These are phyloP conservation scores for Pygocentrus nattereri DNA, from an alignment of 2,797 vertebrate genomes.

Conservation along the genomic window DNA sequence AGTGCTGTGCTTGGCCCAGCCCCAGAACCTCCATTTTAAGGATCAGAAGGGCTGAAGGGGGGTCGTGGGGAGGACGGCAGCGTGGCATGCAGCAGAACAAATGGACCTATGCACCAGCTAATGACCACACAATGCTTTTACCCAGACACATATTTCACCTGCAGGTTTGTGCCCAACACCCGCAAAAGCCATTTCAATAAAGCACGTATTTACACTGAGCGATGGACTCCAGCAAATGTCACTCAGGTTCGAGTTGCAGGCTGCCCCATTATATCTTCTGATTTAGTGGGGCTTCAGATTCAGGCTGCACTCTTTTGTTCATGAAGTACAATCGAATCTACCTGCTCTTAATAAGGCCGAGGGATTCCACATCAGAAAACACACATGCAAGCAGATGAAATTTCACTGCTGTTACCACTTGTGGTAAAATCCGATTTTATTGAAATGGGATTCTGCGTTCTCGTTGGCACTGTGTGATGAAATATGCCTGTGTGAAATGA, in stretches of 20 bases:
- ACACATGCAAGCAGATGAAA: not conserved
- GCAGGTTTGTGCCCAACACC: conserved; percentile 49
- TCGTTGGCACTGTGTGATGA: not conserved
- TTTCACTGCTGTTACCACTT: not conserved
- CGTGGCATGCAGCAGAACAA: conserved; percentile 53
- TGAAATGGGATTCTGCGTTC: conserved; percentile 33
- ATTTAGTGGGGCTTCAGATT: conserved; percentile 40
- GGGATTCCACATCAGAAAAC: conserved; percentile 25
- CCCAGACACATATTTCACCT: conserved; percentile 60
- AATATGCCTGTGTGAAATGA: conserved; percentile 3
- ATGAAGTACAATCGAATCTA: conserved; percentile 26
- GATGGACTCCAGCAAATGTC: conserved; percentile 47
- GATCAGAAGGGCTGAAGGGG: conserved; percentile 49
- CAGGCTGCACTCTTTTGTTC: conserved; percentile 30
- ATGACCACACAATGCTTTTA: conserved; percentile 65
- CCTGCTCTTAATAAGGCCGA: conserved; percentile 26
- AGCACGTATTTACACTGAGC: conserved; percentile 56
- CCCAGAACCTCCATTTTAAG: conserved; percentile 64
- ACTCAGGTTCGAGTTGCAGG: conserved; percentile 29
- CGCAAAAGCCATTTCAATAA: conserved; percentile 57
- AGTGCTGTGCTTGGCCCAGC: conserved; percentile 49
- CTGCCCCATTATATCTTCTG: conserved; percentile 44
- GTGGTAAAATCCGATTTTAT: conserved; percentile 18
- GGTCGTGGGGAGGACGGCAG: conserved; percentile 28
- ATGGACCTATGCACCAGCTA: conserved; percentile 54